Conservation (phyloP, 2,888 invertebrate species). For the Tiliacea citrago region DNA sequence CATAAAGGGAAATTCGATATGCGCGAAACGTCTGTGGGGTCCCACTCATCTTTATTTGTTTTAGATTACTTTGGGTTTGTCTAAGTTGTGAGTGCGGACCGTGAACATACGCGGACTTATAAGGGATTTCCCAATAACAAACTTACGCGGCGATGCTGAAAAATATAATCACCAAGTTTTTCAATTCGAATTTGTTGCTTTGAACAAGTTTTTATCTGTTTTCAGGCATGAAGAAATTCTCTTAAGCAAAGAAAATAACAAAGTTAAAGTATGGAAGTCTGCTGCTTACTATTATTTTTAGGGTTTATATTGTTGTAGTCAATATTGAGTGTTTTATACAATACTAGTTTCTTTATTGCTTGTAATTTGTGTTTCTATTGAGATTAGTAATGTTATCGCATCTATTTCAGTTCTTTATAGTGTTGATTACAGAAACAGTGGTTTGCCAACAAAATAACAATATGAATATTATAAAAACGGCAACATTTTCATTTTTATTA, state of each 20-base stretch:
- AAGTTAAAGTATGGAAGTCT: slow-evolving; percentile 43
- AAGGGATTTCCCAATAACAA: slow-evolving; percentile 74
- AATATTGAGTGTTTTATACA: slow-evolving; percentile 37
- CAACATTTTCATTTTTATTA: neutral
- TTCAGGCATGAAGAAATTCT: slow-evolving; percentile 49
- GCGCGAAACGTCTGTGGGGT: slow-evolving; percentile 82
- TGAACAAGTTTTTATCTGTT: slow-evolving; percentile 66
- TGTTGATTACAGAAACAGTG: neutral
- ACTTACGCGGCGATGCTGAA: slow-evolving; percentile 70
- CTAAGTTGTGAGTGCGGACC: slow-evolving; percentile 80
- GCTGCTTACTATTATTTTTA: slow-evolving; percentile 38
- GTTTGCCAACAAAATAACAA: neutral
- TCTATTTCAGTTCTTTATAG: neutral
- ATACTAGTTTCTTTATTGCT: slow-evolving; percentile 8
- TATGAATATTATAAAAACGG: neutral
- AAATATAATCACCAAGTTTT: slow-evolving; percentile 83
- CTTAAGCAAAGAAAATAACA: slow-evolving; percentile 54
- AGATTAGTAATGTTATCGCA: neutral
- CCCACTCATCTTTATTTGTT: slow-evolving; percentile 89
- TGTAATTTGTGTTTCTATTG: slow-evolving; percentile 3
- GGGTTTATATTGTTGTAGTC: slow-evolving; percentile 36
- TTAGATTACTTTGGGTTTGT: slow-evolving; percentile 88
- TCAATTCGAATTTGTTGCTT: slow-evolving; percentile 79
- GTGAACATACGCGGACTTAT: slow-evolving; percentile 81
- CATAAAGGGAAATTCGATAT: slow-evolving; percentile 84